Evolutionary conservation across 2,888 invertebrate genomes (phyloP), one percentile per base, ranked within the genome.

Genomic region (Ichneumon xanthorius): DNA sequence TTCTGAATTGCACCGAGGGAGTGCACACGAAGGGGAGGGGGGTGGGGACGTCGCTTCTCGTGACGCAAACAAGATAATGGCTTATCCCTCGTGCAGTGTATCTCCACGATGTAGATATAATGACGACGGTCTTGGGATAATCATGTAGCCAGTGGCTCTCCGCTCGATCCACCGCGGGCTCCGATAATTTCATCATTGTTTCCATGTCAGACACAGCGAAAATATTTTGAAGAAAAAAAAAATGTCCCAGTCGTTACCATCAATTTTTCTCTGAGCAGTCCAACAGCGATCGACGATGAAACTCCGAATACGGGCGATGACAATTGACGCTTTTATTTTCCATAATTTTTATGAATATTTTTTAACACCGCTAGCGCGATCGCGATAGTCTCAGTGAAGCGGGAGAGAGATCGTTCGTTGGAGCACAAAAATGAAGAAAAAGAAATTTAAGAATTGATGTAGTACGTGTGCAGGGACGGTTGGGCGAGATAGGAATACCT

Each of bases 51-150:
- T 92, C 91, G 76, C 75, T 82, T 65, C 91, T 92, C 92, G 92
- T 92, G 93, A 92, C 90, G 92, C 90, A 92, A 93, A 92, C 92
- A 92, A 92, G 92, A 92, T 93, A 92, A 92, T 93, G 89, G 88
- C 88, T 86, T 76, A 82, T 88, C 87, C 88, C 88, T 90, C 89
- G 90, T 86, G 82, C 85, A 80, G 88, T 72, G 26, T 72, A 90
- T 90, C 89, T 63, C 30, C 90, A 91, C 89, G 91, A 92, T 91
- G 91, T 90, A 91, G 91, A 92, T 90, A 90, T 92, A 92, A 93
- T 92, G 92, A 93, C 90, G 90, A 90, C 89, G 89, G 77, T 90
- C 89, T 91, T 89, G 88, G 90, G 90, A 92, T 92, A 91, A 92
- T 91, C 88, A 89, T 68, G 72, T 73, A 80, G 77, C 71, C 79